These are phyloP conservation scores for Conchocele bisecta DNA, from an alignment of 2,888 invertebrate species.

Conservation along the genomic window DNA sequence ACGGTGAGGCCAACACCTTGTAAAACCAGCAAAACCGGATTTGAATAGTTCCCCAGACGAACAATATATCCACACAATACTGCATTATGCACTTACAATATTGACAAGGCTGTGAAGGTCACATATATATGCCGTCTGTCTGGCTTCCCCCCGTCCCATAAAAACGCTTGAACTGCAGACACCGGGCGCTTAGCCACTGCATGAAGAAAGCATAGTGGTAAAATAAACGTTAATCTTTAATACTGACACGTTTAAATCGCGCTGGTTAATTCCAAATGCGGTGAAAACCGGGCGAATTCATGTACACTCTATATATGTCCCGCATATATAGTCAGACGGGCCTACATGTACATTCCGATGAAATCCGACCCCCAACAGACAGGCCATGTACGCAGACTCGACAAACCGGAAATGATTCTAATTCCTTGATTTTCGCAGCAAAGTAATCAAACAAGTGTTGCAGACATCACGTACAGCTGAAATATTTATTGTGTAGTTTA, in stretches of 20 bases:
- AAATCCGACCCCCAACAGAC: slow-evolving; percentile 12
- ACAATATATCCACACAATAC: too few relatives aligned
- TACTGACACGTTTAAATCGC: neutral
- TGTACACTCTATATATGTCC: slow-evolving; percentile 62
- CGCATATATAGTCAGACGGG: slow-evolving; percentile 46
- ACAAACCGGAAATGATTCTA: slow-evolving; percentile 4
- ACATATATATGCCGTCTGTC: slow-evolving; percentile 10
- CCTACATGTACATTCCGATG: slow-evolving; percentile 58
- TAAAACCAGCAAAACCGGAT: too few relatives aligned
- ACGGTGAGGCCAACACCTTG: too few relatives aligned
- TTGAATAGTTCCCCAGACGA: too few relatives aligned
- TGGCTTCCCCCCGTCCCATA: too few relatives aligned
- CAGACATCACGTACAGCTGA: too few relatives aligned
- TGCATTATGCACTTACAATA: too few relatives aligned
- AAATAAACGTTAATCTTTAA: neutral
- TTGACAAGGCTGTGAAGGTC: slow-evolving; percentile 52
- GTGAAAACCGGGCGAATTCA: slow-evolving; percentile 54
- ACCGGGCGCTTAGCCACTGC: too few relatives aligned
- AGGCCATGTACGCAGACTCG: slow-evolving; percentile 19
- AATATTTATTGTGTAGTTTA: too few relatives aligned
- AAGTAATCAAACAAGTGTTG: neutral
- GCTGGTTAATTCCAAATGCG: neutral
- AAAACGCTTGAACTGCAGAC: too few relatives aligned
- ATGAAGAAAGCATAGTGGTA: too few relatives aligned
- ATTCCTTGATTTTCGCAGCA: too few relatives aligned